phyloP scores from a whole-genome alignment of 1,140 invertebrate genomes.

The Colletes latitarsis region DNA sequence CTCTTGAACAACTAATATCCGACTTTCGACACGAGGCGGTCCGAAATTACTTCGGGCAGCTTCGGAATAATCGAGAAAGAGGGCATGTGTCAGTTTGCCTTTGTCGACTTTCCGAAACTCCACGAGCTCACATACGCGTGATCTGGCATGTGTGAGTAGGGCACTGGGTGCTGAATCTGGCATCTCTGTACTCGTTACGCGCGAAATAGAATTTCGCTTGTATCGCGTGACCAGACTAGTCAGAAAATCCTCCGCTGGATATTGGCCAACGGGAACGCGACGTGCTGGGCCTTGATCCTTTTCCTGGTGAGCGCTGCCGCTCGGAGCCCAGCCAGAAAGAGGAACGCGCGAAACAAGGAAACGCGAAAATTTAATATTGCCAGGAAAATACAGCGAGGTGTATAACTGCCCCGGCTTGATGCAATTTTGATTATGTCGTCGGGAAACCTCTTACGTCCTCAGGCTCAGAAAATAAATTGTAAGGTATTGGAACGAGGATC shows the following conservation, averaged over 20 bases:
- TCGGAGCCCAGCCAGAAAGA: neutral
- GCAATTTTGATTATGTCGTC: neutral
- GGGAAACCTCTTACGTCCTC: neutral
- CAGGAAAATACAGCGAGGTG: neutral
- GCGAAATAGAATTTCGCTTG: conserved; percentile 30
- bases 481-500: too few relatives aligned
- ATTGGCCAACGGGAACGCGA: neutral
- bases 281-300: neutral
- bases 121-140: too few relatives aligned
- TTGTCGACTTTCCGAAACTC: too few relatives aligned
- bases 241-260: conserved; percentile 6
- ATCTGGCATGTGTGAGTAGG: too few relatives aligned
- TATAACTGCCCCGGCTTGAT: neutral
- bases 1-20: too few relatives aligned
- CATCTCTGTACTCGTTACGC: too few relatives aligned
- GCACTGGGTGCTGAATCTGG: too few relatives aligned
- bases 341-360: neutral
- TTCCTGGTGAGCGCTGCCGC: neutral
- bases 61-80: too few relatives aligned
- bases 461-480: too few relatives aligned
- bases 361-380: conserved; percentile 23
- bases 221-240: conserved; percentile 22
- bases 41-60: too few relatives aligned
- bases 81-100: too few relatives aligned
- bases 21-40: too few relatives aligned